Evolutionary conservation across 2,888 invertebrate genomes (phyloP), one percentile per base, ranked within the genome.

Genomic region (Caenorhabditis imperialis): DNA sequence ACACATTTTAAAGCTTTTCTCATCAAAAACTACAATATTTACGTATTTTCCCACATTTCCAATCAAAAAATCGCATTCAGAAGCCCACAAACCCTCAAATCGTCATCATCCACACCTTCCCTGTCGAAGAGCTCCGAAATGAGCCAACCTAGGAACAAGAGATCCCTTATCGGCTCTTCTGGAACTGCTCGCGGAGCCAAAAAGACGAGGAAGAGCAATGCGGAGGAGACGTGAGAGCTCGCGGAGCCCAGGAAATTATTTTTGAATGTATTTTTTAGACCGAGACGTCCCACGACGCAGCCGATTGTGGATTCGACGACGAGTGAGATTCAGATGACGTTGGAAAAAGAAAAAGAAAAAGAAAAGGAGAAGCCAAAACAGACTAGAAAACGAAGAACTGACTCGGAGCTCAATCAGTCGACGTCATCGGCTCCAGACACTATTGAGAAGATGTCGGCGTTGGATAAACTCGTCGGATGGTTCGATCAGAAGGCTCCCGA

Each of bases 401-500:
- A 40, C n/a, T n/a, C n/a, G n/a, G n/a, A n/a, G n/a, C n/a, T n/a
- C n/a, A n/a, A n/a, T n/a, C n/a, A n/a, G n/a, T n/a, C n/a, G n/a
- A 20, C 6, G 5, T 22, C 10, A 23, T 1, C 35, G 22, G 2
- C 5, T 12, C 6, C 22, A 12, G 40, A 62, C 18, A 47, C 37
- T 0, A 54, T 54, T 33, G 62, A 45, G 1, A 23, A 47, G 16
- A 54, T 63, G 62, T 38, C 62, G 18, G 45, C 54, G 7, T 1
- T 47, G 10, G 62, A 63, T 0, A 63, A 54, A 12, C 18, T 54
- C 1, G 22, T 30, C 37, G 67, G 60, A 33, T 70, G 44, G 45
- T 70, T 23, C 23, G 60, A 70, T 61, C 60, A 47, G 18, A 60
- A 60, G 33, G 54, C 30, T 42, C 54, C 69, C 6, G 51, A 47